These are phyloP conservation scores for Crocidura indochinensis DNA, from an alignment of 2,797 vertebrate genomes.

Conservation along the genomic window DNA sequence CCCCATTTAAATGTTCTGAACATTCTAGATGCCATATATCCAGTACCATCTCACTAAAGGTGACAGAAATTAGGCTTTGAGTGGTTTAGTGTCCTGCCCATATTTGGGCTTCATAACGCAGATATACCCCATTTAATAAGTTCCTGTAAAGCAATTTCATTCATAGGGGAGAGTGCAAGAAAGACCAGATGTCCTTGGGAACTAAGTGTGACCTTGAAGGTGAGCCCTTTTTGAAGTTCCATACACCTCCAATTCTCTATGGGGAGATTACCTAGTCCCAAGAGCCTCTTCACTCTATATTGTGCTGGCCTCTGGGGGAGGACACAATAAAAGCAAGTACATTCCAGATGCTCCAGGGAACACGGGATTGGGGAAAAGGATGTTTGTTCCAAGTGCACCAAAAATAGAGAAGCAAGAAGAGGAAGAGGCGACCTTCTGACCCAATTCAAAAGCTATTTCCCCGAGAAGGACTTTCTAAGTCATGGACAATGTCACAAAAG, in stretches of 20 bases:
- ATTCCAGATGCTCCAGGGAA: slow-evolving; percentile 67
- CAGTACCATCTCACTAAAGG: not conserved
- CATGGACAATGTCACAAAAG: not conserved
- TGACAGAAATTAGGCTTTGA: not conserved
- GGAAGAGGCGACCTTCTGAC: slow-evolving; percentile 67
- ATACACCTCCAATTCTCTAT: not conserved
- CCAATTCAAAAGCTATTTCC: slow-evolving; percentile 53
- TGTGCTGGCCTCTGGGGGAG: not conserved
- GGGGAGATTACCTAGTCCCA: not conserved
- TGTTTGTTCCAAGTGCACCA: slow-evolving; percentile 76
- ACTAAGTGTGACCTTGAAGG: not conserved
- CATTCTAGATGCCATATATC: not conserved
- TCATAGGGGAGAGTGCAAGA: not conserved
- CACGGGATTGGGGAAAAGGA: slow-evolving; percentile 70
- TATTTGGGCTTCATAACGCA: not conserved
- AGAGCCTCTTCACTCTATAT: not conserved
- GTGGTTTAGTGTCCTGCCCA: not conserved
- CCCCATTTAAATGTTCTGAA: not conserved
- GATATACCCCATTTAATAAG: too few relatives aligned
- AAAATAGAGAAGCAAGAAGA: slow-evolving; percentile 77
- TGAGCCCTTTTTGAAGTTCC: not conserved
- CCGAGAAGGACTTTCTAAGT: slow-evolving; percentile 66
- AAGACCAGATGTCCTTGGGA: not conserved
- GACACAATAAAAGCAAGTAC: slow-evolving; percentile 35
- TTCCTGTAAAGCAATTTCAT: too few relatives aligned